Evolutionary conservation across 2,113 vertebrate genomes (phyloP).

Genomic region (Ageneiosus marmoratus): DNA sequence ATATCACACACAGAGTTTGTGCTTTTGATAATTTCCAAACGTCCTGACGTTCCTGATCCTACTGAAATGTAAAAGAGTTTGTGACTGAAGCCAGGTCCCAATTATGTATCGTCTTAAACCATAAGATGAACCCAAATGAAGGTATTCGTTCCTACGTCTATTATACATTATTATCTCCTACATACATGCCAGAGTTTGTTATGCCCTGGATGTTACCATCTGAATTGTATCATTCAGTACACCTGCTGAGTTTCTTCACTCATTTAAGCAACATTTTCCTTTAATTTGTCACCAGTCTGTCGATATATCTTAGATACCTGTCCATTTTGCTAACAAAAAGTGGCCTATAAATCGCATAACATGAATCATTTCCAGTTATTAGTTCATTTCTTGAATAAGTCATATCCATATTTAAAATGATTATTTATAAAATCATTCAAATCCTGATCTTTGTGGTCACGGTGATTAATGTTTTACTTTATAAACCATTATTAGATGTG

Average conservation of each 20-base stretch:
- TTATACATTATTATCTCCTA: not conserved
- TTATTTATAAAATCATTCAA: not conserved
- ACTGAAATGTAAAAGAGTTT: not conserved
- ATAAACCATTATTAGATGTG: slow-evolving; percentile 18
- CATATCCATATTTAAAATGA: too few relatives aligned
- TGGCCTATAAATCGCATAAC: too few relatives aligned
- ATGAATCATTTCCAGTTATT: too few relatives aligned
- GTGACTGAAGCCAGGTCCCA: not conserved
- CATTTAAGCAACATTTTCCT: not conserved
- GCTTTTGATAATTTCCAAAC: not conserved
- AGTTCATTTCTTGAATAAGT: too few relatives aligned
- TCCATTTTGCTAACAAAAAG: not conserved
- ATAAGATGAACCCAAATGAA: not conserved
- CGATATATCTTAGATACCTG: not conserved
- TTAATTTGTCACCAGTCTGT: not conserved
- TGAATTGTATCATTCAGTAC: not conserved
- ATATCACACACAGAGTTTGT: not conserved
- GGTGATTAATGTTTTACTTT: slow-evolving; percentile 12
- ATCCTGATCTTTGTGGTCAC: not conserved
- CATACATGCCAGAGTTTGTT: not conserved
- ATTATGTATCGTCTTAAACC: not conserved
- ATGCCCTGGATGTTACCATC: not conserved
- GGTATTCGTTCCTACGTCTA: too few relatives aligned
- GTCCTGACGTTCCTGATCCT: not conserved
- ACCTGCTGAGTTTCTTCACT: not conserved